Conservation (phyloP, 53 echinoderm and acorn worm genomes). For the Zoroaster sp. region DNA sequence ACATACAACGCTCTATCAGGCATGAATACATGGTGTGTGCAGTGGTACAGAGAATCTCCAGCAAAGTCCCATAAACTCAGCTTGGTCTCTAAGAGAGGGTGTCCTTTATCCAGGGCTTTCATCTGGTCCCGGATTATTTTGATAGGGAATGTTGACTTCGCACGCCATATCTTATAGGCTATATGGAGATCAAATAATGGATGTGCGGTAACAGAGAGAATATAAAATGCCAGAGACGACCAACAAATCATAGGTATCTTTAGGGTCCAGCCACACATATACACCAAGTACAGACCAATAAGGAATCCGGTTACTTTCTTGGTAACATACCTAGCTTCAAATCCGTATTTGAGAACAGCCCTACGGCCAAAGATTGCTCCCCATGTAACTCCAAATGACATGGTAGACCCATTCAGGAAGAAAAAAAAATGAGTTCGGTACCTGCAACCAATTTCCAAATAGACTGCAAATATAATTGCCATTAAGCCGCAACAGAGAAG, state of each 20-base stretch:
- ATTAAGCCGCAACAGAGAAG: neutral
- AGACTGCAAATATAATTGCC: neutral
- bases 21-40: slow-evolving; percentile 29
- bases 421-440: neutral
- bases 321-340: slow-evolving; percentile 16
- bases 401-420: neutral
- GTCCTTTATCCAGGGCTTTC: neutral
- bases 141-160: slow-evolving; percentile 1
- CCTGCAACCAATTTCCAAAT: neutral
- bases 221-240: neutral
- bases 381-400: neutral
- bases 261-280: slow-evolving; percentile 7
- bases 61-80: slow-evolving; percentile 64
- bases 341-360: slow-evolving; percentile 5
- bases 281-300: neutral
- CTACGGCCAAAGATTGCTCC: slow-evolving; percentile 3
- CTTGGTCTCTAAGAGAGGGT: slow-evolving; percentile 38
- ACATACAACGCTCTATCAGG: slow-evolving; percentile 37
- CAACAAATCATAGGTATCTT: neutral
- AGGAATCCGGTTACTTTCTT: neutral
- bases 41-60: slow-evolving; percentile 38
- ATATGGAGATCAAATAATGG: slow-evolving; percentile 19
- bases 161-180: neutral
- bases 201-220: neutral
- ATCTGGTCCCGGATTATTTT: slow-evolving; percentile 19